Conservation (phyloP, 2,888 invertebrate genomes). For the Ophioninae sp. region DNA sequence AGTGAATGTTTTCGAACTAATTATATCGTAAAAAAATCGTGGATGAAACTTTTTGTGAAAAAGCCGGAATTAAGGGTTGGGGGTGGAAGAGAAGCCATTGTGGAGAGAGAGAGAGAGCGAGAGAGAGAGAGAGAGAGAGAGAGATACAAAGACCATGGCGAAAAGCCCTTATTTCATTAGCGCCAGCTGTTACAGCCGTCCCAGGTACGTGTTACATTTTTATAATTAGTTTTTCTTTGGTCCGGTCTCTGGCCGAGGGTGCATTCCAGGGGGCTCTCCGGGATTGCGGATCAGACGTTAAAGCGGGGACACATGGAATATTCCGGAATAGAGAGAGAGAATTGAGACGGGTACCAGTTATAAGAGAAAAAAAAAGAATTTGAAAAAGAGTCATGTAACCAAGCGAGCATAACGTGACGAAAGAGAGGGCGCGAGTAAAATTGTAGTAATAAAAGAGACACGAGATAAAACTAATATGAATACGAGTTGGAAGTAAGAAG, state of each 20-base stretch:
- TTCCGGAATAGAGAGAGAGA: not conserved
- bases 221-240: slow-evolving; percentile 75
- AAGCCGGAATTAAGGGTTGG: not conserved
- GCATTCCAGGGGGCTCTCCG: slow-evolving; percentile 59
- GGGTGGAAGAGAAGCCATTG: not conserved
- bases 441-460: slow-evolving; percentile 10
- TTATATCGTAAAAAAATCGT: slow-evolving; percentile 49
- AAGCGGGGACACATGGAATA: not conserved
- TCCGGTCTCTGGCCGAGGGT: slow-evolving; percentile 59
- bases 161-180: slow-evolving; percentile 68
- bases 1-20: slow-evolving; percentile 31
- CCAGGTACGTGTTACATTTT: slow-evolving; percentile 72
- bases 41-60: slow-evolving; percentile 1
- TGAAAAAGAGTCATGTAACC: too few relatives aligned
- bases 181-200: slow-evolving; percentile 55
- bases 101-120: slow-evolving; percentile 12
- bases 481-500: slow-evolving; percentile 14
- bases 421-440: not conserved
- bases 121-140: slow-evolving; percentile 44
- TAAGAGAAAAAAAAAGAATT: too few relatives aligned
- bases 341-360: too few relatives aligned
- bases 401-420: too few relatives aligned
- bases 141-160: slow-evolving; percentile 33
- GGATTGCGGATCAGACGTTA: slow-evolving; percentile 62
- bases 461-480: slow-evolving; percentile 50